Evolutionary conservation across 2,888 invertebrate species (phyloP).

Genomic region (Meandrusa payeni): DNA sequence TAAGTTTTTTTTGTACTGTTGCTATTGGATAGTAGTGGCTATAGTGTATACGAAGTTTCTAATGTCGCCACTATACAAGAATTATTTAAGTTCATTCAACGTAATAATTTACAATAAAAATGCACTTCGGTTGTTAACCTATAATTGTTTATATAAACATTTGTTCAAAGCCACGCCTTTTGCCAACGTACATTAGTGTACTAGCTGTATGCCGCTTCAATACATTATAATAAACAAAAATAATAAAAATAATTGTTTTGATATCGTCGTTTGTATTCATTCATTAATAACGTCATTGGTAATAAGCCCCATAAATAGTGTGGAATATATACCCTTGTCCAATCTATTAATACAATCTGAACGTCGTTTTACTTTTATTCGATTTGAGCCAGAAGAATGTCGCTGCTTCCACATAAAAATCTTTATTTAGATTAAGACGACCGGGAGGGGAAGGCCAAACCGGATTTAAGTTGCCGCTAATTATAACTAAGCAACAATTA

Average conservation of each 20-base stretch:
- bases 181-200: slow-evolving; percentile 65
- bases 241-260: slow-evolving; percentile 77
- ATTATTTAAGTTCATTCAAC: slow-evolving; percentile 25
- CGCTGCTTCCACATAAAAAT: too few species aligned
- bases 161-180: slow-evolving; percentile 44
- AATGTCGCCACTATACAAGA: slow-evolving; percentile 33
- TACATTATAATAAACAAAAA: slow-evolving; percentile 71
- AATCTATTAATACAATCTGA: too few species aligned
- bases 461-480: too few species aligned
- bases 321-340: too few species aligned
- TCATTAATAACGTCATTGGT: too few species aligned
- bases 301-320: too few species aligned
- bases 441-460: too few species aligned
- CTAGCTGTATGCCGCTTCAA: slow-evolving; percentile 71
- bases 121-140: slow-evolving; percentile 29
- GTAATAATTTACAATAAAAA: slow-evolving; percentile 27
- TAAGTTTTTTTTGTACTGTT: slow-evolving; percentile 12
- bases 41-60: slow-evolving; percentile 36
- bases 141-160: slow-evolving; percentile 20
- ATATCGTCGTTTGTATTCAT: slow-evolving; percentile 47
- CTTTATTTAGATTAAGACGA: too few species aligned
- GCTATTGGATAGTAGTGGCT: slow-evolving; percentile 30
- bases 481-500: too few species aligned
- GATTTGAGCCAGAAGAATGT: too few species aligned
- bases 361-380: too few species aligned